phyloP scores from a whole-genome alignment of 2,888 invertebrate species.

The Chrysolina americana region DNA sequence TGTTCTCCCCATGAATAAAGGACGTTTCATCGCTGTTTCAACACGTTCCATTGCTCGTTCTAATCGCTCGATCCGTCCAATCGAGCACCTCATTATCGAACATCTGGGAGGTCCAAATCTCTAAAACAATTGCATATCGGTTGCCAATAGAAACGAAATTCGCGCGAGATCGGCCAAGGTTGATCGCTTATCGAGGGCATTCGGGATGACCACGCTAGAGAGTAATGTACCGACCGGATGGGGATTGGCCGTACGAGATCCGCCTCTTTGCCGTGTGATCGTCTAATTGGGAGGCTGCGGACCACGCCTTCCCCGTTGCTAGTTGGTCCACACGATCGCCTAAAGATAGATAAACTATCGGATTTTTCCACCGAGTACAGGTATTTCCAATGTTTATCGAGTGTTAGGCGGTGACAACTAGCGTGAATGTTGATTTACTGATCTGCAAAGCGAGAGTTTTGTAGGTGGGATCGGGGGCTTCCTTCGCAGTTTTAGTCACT shows the following conservation, averaged over 20 bases:
- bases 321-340: constrained; percentile 49
- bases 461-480: too few relatives aligned
- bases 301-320: constrained; percentile 59
- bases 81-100: constrained; percentile 24
- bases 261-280: constrained; percentile 59
- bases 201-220: constrained; percentile 32
- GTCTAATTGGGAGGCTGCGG: constrained; percentile 64
- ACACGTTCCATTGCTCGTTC: constrained; percentile 10
- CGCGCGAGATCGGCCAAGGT: constrained; percentile 31
- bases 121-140: constrained; percentile 38
- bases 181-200: constrained; percentile 30
- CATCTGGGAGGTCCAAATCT: constrained; percentile 32
- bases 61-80: constrained; percentile 25
- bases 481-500: too few relatives aligned
- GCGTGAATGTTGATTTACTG: neutral
- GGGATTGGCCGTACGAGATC: constrained; percentile 36
- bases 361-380: neutral
- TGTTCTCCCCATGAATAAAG: neutral
- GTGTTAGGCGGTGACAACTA: too few relatives aligned
- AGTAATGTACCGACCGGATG: constrained; percentile 24
- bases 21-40: neutral
- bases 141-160: constrained; percentile 36
- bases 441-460: too few relatives aligned
- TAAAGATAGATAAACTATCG: neutral
- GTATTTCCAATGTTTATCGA: neutral